A percentile compares a stretch with the other conserved stretches of the same genome.
Conservation (phyloP, 2,113 vertebrate genomes). For the Phyllostomus discolor region DNA sequence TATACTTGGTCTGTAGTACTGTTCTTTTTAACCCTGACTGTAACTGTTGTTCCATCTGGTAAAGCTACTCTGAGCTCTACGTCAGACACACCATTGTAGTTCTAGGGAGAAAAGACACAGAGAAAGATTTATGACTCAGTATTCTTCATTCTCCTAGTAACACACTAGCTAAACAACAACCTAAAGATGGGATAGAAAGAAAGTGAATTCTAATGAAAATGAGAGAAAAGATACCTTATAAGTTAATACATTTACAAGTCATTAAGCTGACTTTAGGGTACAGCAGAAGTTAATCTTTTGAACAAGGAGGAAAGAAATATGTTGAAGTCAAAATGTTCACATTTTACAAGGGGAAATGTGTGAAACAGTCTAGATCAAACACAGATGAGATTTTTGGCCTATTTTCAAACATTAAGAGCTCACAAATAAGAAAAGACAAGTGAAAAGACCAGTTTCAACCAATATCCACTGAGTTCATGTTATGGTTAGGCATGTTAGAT, state of each 20-base stretch:
- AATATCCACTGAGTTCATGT: background rate
- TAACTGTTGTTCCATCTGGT: conserved; percentile 91
- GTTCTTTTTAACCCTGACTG: conserved; percentile 95
- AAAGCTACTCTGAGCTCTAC: conserved; percentile 94
- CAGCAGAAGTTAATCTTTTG: conserved; percentile 14
- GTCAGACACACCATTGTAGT: conserved; percentile 94
- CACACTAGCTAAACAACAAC: background rate
- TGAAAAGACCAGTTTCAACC: background rate
- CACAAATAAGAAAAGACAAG: background rate
- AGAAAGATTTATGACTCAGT: background rate
- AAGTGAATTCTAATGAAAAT: conserved; percentile 6
- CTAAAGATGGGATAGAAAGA: background rate
- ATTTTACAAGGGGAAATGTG: conserved; percentile 20
- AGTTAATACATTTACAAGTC: conserved; percentile 7
- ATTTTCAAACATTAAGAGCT: conserved; percentile 17
- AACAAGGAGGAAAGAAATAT: conserved; percentile 1
- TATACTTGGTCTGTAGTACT: conserved; percentile 99
- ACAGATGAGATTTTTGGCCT: background rate
- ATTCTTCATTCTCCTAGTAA: background rate
- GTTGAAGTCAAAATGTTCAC: background rate
- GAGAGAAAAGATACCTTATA: background rate
- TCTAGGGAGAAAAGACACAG: conserved; percentile 77
- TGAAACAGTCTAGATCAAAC: conserved; percentile 1
- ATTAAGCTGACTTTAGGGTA: background rate
- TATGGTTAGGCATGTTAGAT: background rate